Conservation (phyloP, 2,113 vertebrate species). For the Corythornis madagascariensis region DNA sequence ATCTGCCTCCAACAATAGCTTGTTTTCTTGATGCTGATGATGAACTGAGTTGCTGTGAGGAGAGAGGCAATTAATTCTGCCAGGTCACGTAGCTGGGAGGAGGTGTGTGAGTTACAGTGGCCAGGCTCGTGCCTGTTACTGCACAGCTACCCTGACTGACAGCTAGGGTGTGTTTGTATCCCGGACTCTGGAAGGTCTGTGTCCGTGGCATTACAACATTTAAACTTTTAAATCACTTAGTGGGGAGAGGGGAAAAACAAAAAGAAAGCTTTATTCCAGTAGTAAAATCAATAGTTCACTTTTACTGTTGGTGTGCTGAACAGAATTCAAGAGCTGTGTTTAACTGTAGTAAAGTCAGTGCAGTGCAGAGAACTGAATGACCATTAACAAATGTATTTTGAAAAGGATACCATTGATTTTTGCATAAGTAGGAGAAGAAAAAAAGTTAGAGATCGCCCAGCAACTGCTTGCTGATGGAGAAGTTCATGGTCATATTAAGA, state of each 20-base stretch:
- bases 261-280: neutral
- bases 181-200: neutral
- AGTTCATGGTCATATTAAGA: neutral
- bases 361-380: neutral
- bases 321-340: neutral
- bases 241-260: neutral
- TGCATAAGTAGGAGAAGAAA: conserved; percentile 40
- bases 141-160: neutral
- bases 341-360: neutral
- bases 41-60: neutral
- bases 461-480: neutral
- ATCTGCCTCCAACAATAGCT: neutral
- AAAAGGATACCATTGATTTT: neutral
- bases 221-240: neutral
- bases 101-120: neutral
- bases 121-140: neutral
- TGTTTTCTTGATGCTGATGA: conserved; percentile 21
- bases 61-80: neutral
- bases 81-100: neutral
- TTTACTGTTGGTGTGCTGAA: neutral
- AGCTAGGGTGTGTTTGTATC: neutral
- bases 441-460: neutral
- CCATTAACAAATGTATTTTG: neutral
- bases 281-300: neutral
- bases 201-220: neutral